These are phyloP conservation scores for Drosophila tristis DNA, from an alignment of 1,140 invertebrate genomes.

Conservation along the genomic window DNA sequence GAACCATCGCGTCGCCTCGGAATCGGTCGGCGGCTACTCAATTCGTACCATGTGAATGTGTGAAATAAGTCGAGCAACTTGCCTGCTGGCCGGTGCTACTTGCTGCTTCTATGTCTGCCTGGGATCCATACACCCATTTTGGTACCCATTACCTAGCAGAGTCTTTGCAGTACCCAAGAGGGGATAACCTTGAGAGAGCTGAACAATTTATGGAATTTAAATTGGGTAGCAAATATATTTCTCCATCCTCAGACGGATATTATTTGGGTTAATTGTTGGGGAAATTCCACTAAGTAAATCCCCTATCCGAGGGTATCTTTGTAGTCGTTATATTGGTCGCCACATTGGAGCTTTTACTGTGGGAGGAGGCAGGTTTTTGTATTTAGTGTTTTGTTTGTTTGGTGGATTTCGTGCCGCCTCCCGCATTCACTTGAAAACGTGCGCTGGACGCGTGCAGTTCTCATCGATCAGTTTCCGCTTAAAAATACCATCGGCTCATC, in stretches of 20 bases:
- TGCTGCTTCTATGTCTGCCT: background rate
- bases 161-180: background rate
- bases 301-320: too few relatives aligned
- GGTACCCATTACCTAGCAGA: background rate
- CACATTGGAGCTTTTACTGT: background rate
- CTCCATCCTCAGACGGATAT: too few relatives aligned
- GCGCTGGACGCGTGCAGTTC: constrained; percentile 73
- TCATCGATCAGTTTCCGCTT: constrained; percentile 33
- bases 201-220: too few relatives aligned
- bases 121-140: constrained; percentile 7
- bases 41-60: constrained; percentile 39
- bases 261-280: too few relatives aligned
- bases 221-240: background rate
- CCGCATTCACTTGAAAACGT: constrained; percentile 64
- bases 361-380: background rate
- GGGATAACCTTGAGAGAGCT: too few relatives aligned
- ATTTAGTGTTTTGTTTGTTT: constrained; percentile 11
- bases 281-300: too few relatives aligned
- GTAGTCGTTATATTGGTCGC: background rate
- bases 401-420: constrained; percentile 18
- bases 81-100: background rate
- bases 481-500: constrained; percentile 1
- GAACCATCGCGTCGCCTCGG: constrained; percentile 35
- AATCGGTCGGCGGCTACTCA: constrained; percentile 12
- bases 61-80: constrained; percentile 63